These are phyloP conservation scores for Ostrea edulis DNA, from an alignment of 1,140 invertebrate genomes.

Conservation along the genomic window DNA sequence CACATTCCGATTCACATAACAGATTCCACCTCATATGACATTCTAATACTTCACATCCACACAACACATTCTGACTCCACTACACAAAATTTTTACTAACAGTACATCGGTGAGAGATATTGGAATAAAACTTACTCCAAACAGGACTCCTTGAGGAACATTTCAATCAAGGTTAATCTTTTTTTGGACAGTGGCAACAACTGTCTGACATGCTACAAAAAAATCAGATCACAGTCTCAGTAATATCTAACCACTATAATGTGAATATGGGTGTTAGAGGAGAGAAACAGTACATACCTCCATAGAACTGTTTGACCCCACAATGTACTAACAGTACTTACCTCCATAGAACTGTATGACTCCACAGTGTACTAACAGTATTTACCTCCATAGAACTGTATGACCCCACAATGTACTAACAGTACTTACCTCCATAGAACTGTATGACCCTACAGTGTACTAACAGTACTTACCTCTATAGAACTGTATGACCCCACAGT, in stretches of 20 bases:
- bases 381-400: conserved; percentile 61
- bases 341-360: conserved; percentile 65
- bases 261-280: not conserved
- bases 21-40: too few species aligned
- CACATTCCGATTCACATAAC: too few species aligned
- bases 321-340: conserved; percentile 63
- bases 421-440: conserved; percentile 55
- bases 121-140: conserved; percentile 66
- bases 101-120: not conserved
- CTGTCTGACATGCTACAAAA: conserved; percentile 75
- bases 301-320: conserved; percentile 69
- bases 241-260: not conserved
- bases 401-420: conserved; percentile 71
- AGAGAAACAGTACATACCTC: conserved; percentile 17
- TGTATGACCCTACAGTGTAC: conserved; percentile 70
- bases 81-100: not conserved
- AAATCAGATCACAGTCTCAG: not conserved
- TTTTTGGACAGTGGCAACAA: conserved; percentile 77
- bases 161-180: conserved; percentile 75
- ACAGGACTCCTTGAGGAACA: conserved; percentile 75
- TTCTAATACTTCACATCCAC: too few species aligned
- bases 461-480: conserved; percentile 58
- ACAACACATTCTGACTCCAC: too few species aligned
- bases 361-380: conserved; percentile 69
- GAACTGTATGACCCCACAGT: conserved; percentile 70